These are phyloP conservation scores for Callipepla squamata DNA, from an alignment of 2,113 vertebrate species.

Conservation along the genomic window DNA sequence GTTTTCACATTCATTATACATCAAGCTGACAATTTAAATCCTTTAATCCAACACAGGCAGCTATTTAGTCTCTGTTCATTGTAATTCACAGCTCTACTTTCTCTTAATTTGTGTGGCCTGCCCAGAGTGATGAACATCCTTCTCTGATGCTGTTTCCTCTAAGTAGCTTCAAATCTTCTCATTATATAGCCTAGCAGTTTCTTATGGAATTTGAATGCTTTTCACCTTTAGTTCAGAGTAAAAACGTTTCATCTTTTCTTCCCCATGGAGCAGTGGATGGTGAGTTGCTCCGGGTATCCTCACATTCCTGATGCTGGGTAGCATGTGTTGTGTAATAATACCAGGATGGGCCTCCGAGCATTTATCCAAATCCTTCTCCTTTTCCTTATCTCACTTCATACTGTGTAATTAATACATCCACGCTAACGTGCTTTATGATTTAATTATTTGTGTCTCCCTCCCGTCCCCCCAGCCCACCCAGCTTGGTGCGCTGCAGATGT, in stretches of 20 bases:
- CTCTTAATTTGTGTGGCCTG: slow-evolving; percentile 85
- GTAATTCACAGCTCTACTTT: slow-evolving; percentile 90
- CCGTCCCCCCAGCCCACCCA: background rate
- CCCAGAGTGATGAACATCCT: slow-evolving; percentile 79
- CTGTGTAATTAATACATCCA: background rate
- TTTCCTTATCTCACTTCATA: background rate
- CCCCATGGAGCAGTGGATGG: slow-evolving; percentile 23
- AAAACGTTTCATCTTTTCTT: slow-evolving; percentile 74
- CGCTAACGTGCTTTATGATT: background rate
- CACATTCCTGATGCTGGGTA: background rate
- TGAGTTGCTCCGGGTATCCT: slow-evolving; percentile 55
- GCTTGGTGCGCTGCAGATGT: background rate
- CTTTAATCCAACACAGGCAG: slow-evolving; percentile 90
- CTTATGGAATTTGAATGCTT: slow-evolving; percentile 52
- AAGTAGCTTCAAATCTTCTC: slow-evolving; percentile 72
- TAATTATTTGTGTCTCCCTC: background rate
- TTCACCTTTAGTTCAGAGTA: slow-evolving; percentile 65
- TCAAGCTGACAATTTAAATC: slow-evolving; percentile 82
- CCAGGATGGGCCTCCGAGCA: background rate
- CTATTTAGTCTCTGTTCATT: slow-evolving; percentile 88
- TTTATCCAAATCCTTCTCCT: background rate
- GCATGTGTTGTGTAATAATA: background rate
- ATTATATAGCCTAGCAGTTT: slow-evolving; percentile 57
- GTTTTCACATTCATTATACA: slow-evolving; percentile 85
- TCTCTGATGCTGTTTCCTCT: slow-evolving; percentile 73